Base-by-base conservation (phyloP, 2,113 vertebrate species). In the Narcine bancroftii region DNA sequence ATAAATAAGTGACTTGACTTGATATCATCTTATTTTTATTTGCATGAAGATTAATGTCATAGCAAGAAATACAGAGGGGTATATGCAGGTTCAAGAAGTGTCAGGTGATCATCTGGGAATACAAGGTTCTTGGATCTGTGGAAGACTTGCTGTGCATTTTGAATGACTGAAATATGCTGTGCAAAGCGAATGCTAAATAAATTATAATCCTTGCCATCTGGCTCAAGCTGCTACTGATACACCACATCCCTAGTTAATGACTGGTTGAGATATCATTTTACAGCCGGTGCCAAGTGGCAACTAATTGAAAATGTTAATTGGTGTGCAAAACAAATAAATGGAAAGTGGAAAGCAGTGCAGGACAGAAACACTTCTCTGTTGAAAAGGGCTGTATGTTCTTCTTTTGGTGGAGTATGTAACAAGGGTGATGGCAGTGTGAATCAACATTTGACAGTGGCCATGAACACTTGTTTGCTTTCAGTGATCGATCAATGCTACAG, bases 141-240 rank as follows among this genome's bases (percentile, higher is more conserved):
- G 53, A 87, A 87, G n/a, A 60, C 11, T 33, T 53, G 15, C 53
- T 21, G n/a, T 53, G 60, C 53, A 7, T 87, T 87, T 87, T 63
- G 53, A 87, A 13, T 36, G 81, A 53, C 33, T 87, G 36, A 63
- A 63, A 87, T 87, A 87, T 87, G 81, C 53, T 63, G 81, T 36
- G 53, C n/a, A 60, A 87, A 60, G 81, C 29, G 6, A 60, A 60
- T 87, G 53, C 53, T 60, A 36, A 87, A n/a, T 87, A 85, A 85
- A 85, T 85, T 56, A 87, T 87, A 87, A 60, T 60, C 81, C 53
- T 87, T 63, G 53, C 81, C 81, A 87, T 60, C 81, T 87, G 81
- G 81, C 81, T 36, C 53, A 63, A 87, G 53, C 81, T 87, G n/a
- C 81, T 60, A n/a, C 53, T 60, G 81, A 60, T 87, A 87, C 81